Conservation (phyloP, 1,140 invertebrate species). For the Muscidifurax raptorellus region DNA sequence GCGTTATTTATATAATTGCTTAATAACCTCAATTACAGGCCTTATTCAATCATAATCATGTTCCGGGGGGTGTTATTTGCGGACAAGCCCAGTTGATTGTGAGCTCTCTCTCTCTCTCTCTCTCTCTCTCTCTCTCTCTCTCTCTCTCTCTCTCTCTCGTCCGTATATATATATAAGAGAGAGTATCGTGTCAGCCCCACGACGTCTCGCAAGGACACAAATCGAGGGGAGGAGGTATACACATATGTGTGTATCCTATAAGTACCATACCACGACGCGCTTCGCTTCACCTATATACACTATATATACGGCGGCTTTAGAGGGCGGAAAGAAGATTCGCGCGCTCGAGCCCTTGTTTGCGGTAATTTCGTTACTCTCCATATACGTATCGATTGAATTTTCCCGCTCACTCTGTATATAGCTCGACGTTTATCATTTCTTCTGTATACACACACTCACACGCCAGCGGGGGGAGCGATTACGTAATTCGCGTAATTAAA, state of each 20-base stretch:
- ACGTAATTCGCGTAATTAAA: constrained; percentile 31
- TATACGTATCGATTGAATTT: constrained; percentile 1
- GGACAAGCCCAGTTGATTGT: constrained; percentile 75
- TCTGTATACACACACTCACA: background rate
- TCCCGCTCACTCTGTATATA: background rate
- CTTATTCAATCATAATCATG: constrained; percentile 75
- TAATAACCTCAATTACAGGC: constrained; percentile 74
- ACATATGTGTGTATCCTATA: too few relatives aligned
- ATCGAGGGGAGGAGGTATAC: background rate
- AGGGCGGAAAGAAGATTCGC: constrained; percentile 22
- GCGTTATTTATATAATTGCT: constrained; percentile 75
- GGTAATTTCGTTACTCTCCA: background rate
- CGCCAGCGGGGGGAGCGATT: too few relatives aligned
- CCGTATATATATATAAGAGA: background rate
- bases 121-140: constrained; percentile 34
- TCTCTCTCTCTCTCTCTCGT: constrained; percentile 15
- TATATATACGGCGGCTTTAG: background rate
- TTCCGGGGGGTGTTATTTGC: constrained; percentile 70
- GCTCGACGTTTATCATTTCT: background rate
- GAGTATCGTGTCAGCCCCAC: constrained; percentile 2
- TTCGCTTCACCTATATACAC: background rate
- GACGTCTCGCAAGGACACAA: constrained; percentile 17
- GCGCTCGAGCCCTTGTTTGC: constrained; percentile 16
- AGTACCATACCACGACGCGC: constrained; percentile 14
- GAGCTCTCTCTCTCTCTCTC: constrained; percentile 59